Conservation (phyloP, 2,888 invertebrate genomes). For the Lasioglossum oenotherae region DNA sequence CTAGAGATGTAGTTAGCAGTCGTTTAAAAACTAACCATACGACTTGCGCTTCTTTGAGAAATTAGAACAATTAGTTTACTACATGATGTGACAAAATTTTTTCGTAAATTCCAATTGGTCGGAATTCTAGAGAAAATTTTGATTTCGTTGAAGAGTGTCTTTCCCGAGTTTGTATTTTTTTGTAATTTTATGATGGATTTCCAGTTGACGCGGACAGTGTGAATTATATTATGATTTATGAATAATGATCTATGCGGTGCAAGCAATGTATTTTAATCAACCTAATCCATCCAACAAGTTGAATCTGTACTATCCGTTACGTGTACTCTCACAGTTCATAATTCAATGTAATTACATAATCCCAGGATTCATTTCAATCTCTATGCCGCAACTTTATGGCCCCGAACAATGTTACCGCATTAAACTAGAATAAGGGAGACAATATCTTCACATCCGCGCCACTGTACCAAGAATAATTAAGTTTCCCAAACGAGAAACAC, state of each 20-base stretch:
- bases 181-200: not conserved
- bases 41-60: too few species aligned
- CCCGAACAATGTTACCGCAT: constrained; percentile 17
- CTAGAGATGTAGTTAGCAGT: too few species aligned
- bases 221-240: not conserved
- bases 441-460: constrained; percentile 25
- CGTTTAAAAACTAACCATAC: too few species aligned
- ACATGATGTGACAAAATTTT: too few species aligned
- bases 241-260: not conserved
- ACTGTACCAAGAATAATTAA: constrained; percentile 49
- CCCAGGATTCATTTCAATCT: constrained; percentile 14
- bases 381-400: not conserved
- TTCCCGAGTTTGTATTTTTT: not conserved
- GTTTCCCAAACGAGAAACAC: constrained; percentile 37
- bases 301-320: not conserved
- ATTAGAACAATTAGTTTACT: too few species aligned
- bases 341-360: constrained; percentile 16
- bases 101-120: too few species aligned
- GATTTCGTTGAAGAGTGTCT: too few species aligned
- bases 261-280: not conserved
- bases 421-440: constrained; percentile 26
- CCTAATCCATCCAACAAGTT: not conserved
- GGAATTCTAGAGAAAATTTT: too few species aligned
- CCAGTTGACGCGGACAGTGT: not conserved
- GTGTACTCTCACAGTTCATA: constrained; percentile 1